Conservation (phyloP, 2,888 invertebrate genomes). For the Drosophila kuntzei region DNA sequence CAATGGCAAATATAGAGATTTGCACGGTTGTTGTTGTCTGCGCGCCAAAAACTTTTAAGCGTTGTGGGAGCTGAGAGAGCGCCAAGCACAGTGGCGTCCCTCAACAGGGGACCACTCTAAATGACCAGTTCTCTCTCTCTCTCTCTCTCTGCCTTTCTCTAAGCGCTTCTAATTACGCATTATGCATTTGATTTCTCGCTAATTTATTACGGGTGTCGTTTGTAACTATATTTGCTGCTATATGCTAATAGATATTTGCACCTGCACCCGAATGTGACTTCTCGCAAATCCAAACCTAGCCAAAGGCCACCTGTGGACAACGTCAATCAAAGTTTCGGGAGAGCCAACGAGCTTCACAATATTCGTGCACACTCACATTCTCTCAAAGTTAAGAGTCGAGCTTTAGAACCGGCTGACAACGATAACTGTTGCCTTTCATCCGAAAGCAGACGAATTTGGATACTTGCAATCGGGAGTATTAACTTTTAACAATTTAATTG, state of each 20-base stretch:
- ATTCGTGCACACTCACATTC: neutral
- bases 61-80: conserved; percentile 33
- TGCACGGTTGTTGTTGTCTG: conserved; percentile 50
- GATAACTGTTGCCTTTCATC: neutral
- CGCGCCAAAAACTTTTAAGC: conserved; percentile 69
- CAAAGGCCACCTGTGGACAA: conserved; percentile 48
- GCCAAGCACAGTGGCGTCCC: conserved; percentile 34
- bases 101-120: neutral
- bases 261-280: neutral
- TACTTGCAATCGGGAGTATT: neutral
- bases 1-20: conserved; percentile 50
- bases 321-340: conserved; percentile 4
- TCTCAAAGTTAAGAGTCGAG: conserved; percentile 21
- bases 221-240: neutral
- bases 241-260: conserved; percentile 1
- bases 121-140: neutral
- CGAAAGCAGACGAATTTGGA: neutral
- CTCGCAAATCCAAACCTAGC: neutral
- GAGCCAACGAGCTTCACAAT: conserved; percentile 1
- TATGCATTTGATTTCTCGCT: conserved; percentile 3
- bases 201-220: conserved; percentile 12
- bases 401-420: conserved; percentile 5
- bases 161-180: neutral
- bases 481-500: neutral
- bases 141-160: neutral